Evolutionary conservation across 2,888 invertebrate genomes (phyloP).

Genomic region (Hirtodrosophila histrioides): DNA sequence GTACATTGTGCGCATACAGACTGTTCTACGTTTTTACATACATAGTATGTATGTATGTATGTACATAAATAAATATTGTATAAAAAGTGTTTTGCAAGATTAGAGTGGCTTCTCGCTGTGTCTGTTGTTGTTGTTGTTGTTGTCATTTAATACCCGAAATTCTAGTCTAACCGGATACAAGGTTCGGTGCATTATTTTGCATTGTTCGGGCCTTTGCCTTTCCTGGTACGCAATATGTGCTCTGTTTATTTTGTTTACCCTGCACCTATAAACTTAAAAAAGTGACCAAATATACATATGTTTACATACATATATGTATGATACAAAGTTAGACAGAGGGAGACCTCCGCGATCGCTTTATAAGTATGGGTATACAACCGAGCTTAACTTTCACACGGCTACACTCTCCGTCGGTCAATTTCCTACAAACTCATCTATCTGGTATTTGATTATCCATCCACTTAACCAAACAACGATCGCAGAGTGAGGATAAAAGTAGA

Average conservation of each 20-base stretch:
- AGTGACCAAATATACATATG: conserved; percentile 8
- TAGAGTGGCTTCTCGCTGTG: conserved; percentile 63
- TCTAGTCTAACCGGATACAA: conserved; percentile 81
- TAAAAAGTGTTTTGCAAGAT: conserved; percentile 53
- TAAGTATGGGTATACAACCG: no score
- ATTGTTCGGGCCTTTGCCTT: conserved; percentile 59
- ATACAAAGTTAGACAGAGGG: no score
- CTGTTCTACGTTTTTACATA: conserved; percentile 11
- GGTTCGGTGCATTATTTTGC: conserved; percentile 81
- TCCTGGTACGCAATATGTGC: conserved; percentile 46
- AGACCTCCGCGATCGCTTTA: no score
- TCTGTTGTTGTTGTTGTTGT: conserved; percentile 35
- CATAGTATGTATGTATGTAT: conserved; percentile 2
- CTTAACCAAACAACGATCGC: background rate
- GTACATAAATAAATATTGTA: conserved; percentile 5
- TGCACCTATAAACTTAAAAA: conserved; percentile 10
- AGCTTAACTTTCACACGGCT: no score
- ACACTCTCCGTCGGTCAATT: no score
- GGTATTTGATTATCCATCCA: background rate
- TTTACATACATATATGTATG: no score
- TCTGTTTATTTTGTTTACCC: conserved; percentile 8
- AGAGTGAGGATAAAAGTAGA: no score
- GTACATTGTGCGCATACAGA: background rate
- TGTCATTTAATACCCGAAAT: conserved; percentile 81
- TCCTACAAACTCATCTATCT: no score